Base-by-base conservation (phyloP, 2,888 invertebrate genomes). In the Diloba caeruleocephala region DNA sequence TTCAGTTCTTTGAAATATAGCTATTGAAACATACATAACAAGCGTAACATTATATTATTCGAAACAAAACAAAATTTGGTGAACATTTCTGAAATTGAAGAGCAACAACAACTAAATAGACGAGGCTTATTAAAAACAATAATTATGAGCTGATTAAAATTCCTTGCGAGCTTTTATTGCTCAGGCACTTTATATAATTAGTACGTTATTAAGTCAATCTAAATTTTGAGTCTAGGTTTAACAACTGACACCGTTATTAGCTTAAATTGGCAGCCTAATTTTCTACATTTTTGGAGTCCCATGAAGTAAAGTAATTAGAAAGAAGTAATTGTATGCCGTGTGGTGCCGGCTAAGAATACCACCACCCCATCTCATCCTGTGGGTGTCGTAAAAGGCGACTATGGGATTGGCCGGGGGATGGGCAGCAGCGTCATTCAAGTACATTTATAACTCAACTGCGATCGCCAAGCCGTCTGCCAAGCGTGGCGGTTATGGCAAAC, bases 121-220 rank as follows among this genome's bases (percentile, higher is more conserved):
- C n/a, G 31, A 38, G 6, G 12, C 21, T 45, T 34, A 36, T 39
- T 50, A 9, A 31, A n/a, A 53, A 34, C 34, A 39, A 46, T 46
- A n/a, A n/a, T n/a, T n/a, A 36, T 37, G 10, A 26, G 21, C 42
- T 61, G 51, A 55, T 72, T 64, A 56, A 52, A 55, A 69, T 69
- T 56, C 43, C 41, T 13, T 25, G 17, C 34, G 12, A 60, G 6
- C 12, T 43, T 34, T 26, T 45, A 15, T 33, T 37, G 23, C 17
- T 37, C 39, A 26, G 25, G 32, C 43, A 56, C 51, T 54, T 54
- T 14, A 41, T 39, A 45, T 46, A 38, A 54, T 50, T 26, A 41
- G 21, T 10, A 10, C 28, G 6, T 15, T 43, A 62, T 45, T 48
- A 23, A 46, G 26, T 23, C 13, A 36, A 46, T 28, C 45, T 33